Evolutionary conservation across 2,888 invertebrate species (phyloP).

Genomic region (Gryllus longicercus): DNA sequence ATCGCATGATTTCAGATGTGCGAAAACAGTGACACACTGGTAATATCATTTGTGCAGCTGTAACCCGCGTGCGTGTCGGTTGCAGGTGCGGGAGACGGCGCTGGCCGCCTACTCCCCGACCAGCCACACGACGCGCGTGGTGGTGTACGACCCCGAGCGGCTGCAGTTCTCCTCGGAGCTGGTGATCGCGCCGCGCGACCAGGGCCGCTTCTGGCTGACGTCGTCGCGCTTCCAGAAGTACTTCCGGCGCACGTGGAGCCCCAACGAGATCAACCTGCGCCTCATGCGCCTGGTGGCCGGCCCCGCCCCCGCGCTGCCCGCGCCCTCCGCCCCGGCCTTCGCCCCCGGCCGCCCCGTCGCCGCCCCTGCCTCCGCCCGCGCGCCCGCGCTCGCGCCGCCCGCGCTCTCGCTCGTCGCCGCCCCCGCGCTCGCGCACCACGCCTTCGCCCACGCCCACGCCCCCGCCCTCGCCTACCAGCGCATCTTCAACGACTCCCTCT

Average conservation of each 20-base stretch:
- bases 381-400: not conserved
- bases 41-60: too few species aligned
- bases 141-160: slow-evolving; percentile 67
- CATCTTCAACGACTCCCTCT: too few species aligned
- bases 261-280: slow-evolving; percentile 68
- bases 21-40: too few species aligned
- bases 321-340: not conserved
- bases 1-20: too few species aligned
- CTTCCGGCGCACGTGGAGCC: slow-evolving; percentile 65
- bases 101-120: not conserved
- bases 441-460: not conserved
- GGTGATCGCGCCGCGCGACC: slow-evolving; percentile 63
- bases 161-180: slow-evolving; percentile 79
- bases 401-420: not conserved
- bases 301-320: not conserved
- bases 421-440: not conserved
- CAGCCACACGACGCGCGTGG: slow-evolving; percentile 44
- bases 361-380: too few species aligned
- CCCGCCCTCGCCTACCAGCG: not conserved
- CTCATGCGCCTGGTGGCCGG: slow-evolving; percentile 57
- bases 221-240: slow-evolving; percentile 77
- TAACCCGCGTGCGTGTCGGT: not conserved
- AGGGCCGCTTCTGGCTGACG: slow-evolving; percentile 68
- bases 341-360: not conserved
- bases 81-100: not conserved